Conservation (phyloP, 2,113 vertebrate genomes). For the Ageneiosus marmoratus region DNA sequence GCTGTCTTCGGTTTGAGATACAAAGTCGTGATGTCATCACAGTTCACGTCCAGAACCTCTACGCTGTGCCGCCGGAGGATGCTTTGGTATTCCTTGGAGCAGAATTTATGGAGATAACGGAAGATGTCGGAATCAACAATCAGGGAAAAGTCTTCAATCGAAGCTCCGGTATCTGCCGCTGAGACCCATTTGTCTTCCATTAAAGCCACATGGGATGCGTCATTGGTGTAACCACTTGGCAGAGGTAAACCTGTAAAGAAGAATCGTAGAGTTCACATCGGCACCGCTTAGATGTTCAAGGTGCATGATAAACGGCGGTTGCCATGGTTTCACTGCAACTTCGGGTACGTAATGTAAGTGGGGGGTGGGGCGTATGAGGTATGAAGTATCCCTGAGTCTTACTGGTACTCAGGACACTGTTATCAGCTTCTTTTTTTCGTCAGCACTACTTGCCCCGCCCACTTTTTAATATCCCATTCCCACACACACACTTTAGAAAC, state of each 20-base stretch:
- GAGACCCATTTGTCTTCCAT: not conserved
- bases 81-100: slow-evolving; percentile 51
- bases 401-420: too few species aligned
- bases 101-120: slow-evolving; percentile 66
- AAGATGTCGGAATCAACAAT: slow-evolving; percentile 68
- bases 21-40: slow-evolving; percentile 51
- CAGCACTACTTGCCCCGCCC: too few species aligned
- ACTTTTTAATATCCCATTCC: too few species aligned
- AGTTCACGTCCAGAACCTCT: slow-evolving; percentile 59
- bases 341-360: too few species aligned
- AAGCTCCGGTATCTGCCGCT: not conserved
- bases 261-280: not conserved
- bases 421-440: not conserved
- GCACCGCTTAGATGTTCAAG: not conserved
- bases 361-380: too few species aligned
- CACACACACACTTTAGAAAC: too few species aligned
- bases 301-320: too few species aligned
- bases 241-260: not conserved
- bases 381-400: too few species aligned
- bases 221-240: not conserved
- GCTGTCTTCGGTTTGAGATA: slow-evolving; percentile 55
- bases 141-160: slow-evolving; percentile 63
- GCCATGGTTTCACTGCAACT: too few species aligned
- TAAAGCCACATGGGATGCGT: too few species aligned
- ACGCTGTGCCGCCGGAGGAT: slow-evolving; percentile 55